These are phyloP conservation scores for Pogonognathellus flavescens DNA, from an alignment of 1,140 invertebrate genomes.

Conservation along the genomic window DNA sequence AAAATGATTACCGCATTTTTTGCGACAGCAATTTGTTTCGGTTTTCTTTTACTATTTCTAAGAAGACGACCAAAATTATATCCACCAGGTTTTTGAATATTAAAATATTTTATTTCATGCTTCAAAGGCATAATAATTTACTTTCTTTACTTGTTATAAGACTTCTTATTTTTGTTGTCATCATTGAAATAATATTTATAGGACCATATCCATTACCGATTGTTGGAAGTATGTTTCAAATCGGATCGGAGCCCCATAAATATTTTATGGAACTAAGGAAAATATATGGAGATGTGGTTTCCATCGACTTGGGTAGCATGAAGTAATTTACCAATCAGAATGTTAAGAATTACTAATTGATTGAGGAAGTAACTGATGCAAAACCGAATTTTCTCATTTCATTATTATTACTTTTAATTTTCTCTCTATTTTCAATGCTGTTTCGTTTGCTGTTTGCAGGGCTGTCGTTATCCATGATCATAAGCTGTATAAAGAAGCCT, in stretches of 20 bases:
- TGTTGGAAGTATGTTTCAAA: not conserved
- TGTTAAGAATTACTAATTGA: not conserved
- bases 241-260: not conserved
- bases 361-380: no score
- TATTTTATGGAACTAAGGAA: not conserved
- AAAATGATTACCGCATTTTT: not conserved
- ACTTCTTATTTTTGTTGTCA: not conserved
- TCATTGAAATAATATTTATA: not conserved
- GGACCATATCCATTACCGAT: conserved; percentile 18
- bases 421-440: no score
- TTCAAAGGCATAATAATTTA: not conserved
- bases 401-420: no score
- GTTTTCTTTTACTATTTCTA: not conserved
- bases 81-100: no score
- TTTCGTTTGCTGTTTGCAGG: no score
- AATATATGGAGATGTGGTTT: conserved; percentile 27
- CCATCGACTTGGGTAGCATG: not conserved
- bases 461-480: not conserved
- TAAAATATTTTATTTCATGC: no score
- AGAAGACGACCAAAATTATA: not conserved
- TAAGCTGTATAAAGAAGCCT: not conserved
- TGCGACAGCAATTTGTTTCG: not conserved
- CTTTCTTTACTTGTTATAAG: not conserved
- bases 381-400: no score
- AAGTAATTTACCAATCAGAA: not conserved